A percentile compares a stretch with the other conserved stretches of the same genome.
These are phyloP conservation scores for Burhinus oedicnemus DNA, from an alignment of 2,113 vertebrate species.

Conservation along the genomic window DNA sequence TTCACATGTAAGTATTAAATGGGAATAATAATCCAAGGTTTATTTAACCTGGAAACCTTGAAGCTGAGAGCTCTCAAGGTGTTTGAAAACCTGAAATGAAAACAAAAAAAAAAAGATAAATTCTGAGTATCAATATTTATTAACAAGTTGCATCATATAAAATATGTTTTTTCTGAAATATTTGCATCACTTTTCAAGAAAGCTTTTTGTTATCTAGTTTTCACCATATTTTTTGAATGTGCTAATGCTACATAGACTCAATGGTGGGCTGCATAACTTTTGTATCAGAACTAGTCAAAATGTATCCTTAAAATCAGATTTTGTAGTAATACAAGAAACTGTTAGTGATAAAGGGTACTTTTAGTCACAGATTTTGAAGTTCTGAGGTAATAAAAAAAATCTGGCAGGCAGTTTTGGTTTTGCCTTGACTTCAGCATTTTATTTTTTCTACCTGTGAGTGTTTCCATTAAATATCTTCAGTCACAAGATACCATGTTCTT, in stretches of 20 bases:
- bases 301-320: not conserved
- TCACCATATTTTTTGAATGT: not conserved
- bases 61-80: not conserved
- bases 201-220: not conserved
- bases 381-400: not conserved
- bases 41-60: not conserved
- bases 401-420: not conserved
- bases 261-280: not conserved
- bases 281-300: not conserved
- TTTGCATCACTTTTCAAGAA: not conserved
- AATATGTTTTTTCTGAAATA: not conserved
- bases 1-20: not conserved
- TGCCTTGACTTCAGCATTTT: not conserved
- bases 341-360: not conserved
- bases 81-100: not conserved
- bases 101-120: not conserved
- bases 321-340: not conserved
- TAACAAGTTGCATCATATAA: not conserved
- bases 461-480: not conserved
- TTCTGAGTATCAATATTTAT: not conserved
- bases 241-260: accelerated
- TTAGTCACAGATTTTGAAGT: not conserved
- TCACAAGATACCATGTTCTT: not conserved
- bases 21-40: not conserved
- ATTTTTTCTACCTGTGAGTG: not conserved